phyloP scores from a whole-genome alignment of 2,888 invertebrate genomes.

The Malthinus flaveolus region DNA sequence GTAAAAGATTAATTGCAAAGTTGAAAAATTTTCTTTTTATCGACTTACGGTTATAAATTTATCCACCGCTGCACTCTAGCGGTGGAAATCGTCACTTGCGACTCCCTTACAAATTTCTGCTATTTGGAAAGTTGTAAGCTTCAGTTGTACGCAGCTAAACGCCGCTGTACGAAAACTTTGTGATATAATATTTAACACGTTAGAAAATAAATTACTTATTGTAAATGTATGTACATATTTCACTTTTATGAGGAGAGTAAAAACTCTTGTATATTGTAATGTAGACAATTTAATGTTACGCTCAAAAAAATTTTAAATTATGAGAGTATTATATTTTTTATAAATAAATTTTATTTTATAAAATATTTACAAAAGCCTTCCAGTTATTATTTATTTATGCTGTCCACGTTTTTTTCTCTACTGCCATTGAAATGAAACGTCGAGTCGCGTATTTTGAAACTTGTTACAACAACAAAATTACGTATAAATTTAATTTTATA shows the following conservation, averaged over 20 bases:
- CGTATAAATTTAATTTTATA: slow-evolving; percentile 4
- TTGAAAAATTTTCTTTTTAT: no score
- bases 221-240: neutral
- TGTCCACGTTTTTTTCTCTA: neutral
- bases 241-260: slow-evolving; percentile 9
- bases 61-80: slow-evolving; percentile 7
- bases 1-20: no score
- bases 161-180: slow-evolving; percentile 9
- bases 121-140: slow-evolving; percentile 5
- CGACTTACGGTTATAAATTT: no score
- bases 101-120: neutral
- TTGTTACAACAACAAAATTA: neutral
- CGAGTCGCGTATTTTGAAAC: neutral
- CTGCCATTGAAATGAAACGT: neutral
- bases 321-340: neutral
- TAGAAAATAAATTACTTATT: slow-evolving; percentile 2
- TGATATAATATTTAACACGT: neutral
- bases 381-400: slow-evolving; percentile 9
- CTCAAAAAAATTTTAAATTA: slow-evolving; percentile 7
- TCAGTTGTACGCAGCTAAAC: slow-evolving; percentile 4
- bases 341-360: neutral
- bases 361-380: slow-evolving; percentile 6
- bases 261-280: slow-evolving; percentile 2
- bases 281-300: slow-evolving; percentile 8
- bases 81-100: neutral